phyloP scores from a whole-genome alignment of 2,888 invertebrate genomes.

The Leptinotarsa rubiginosa region DNA sequence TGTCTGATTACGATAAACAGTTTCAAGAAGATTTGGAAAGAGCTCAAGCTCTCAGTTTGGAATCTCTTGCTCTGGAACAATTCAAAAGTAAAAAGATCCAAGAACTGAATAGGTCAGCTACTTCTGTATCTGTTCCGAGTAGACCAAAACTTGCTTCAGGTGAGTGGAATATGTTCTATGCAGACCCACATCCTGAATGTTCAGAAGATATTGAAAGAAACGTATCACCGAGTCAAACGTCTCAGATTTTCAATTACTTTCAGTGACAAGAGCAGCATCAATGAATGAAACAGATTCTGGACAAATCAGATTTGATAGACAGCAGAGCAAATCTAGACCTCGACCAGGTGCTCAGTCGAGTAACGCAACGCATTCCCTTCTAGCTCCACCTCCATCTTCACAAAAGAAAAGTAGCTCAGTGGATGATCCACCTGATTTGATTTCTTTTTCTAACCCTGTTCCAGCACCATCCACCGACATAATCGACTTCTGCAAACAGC shows the following conservation, averaged over 20 bases:
- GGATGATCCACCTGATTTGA: conserved; percentile 72
- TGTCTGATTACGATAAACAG: conserved; percentile 80
- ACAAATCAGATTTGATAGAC: conserved; percentile 60
- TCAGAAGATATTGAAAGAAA: too few species aligned
- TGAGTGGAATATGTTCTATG: conserved; percentile 29
- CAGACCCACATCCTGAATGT: too few species aligned
- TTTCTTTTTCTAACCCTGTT: conserved; percentile 78
- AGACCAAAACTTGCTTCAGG: conserved; percentile 56
- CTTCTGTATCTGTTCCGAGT: conserved; percentile 35
- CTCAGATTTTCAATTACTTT: conserved; percentile 30
- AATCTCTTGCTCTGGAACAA: conserved; percentile 86
- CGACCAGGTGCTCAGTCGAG: conserved; percentile 70
- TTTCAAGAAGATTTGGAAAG: conserved; percentile 89
- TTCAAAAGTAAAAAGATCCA: conserved; percentile 76
- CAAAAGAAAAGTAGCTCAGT: conserved; percentile 66
- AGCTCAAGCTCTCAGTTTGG: conserved; percentile 88
- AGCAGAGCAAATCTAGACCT: conserved; percentile 69
- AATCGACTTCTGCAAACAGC: conserved; percentile 71
- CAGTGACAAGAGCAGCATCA: conserved; percentile 62
- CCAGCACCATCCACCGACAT: conserved; percentile 71
- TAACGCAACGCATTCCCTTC: conserved; percentile 64
- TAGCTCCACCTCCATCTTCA: conserved; percentile 67
- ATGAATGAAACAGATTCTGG: conserved; percentile 62
- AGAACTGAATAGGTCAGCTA: conserved; percentile 55
- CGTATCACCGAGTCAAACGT: too few species aligned